Evolutionary conservation across 2,113 vertebrate genomes (phyloP).

Genomic region (Trematomus loennbergii): DNA sequence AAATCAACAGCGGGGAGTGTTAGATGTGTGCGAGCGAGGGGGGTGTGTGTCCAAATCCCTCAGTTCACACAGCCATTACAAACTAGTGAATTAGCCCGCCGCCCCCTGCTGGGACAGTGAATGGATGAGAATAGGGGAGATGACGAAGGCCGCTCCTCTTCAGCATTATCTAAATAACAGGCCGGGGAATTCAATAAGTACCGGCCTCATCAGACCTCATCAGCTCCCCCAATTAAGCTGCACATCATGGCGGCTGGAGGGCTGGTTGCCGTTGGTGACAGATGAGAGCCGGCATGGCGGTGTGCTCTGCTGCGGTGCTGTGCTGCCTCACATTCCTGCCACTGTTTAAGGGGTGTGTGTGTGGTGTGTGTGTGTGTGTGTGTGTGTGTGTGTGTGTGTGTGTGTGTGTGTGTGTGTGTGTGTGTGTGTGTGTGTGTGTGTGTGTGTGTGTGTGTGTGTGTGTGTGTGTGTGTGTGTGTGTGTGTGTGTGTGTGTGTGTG

Average conservation of each 20-base stretch:
- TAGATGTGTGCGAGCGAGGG: slow-evolving; percentile 38
- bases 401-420: too few relatives aligned
- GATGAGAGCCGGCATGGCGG: slow-evolving; percentile 53
- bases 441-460: too few relatives aligned
- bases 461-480: too few relatives aligned
- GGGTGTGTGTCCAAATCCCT: slow-evolving; percentile 64
- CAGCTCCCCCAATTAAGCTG: slow-evolving; percentile 76
- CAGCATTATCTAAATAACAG: slow-evolving; percentile 78
- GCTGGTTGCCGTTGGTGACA: slow-evolving; percentile 75
- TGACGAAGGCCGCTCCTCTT: slow-evolving; percentile 65
- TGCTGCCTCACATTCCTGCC: slow-evolving; percentile 33
- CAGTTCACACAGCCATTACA: slow-evolving; percentile 63
- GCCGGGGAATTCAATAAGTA: slow-evolving; percentile 79
- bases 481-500: too few relatives aligned
- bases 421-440: too few relatives aligned
- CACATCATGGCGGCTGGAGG: slow-evolving; percentile 67
- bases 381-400: too few relatives aligned
- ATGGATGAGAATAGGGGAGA: slow-evolving; percentile 69
- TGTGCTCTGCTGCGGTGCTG: slow-evolving; percentile 22
- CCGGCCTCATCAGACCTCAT: slow-evolving; percentile 80
- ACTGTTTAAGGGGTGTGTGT: too few relatives aligned
- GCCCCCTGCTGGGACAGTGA: slow-evolving; percentile 68
- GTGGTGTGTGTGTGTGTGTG: too few relatives aligned
- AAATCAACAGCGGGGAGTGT: slow-evolving; percentile 64
- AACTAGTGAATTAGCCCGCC: slow-evolving; percentile 70